A percentile compares a stretch with the other conserved stretches of the same genome.
Conservation (phyloP, 2,797 vertebrate genomes). For the Clarias fuscus region DNA sequence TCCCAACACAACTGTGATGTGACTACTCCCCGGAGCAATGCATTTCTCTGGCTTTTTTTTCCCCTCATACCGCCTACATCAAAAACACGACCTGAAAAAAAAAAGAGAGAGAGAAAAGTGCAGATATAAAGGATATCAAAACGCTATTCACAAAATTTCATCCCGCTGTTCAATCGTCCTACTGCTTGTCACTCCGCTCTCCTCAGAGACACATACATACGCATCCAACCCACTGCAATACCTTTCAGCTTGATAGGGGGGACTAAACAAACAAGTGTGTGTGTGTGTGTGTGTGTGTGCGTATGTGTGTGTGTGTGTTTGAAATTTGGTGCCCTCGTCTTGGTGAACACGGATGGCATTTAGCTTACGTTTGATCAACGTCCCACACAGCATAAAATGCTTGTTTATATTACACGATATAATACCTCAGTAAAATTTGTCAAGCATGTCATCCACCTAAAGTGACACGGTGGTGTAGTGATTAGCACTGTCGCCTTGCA, state of each 20-base stretch:
- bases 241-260: slow-evolving; percentile 60
- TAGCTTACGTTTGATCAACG: not conserved
- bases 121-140: slow-evolving; percentile 19
- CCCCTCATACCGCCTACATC: slow-evolving; percentile 71
- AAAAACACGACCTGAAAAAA: slow-evolving; percentile 72
- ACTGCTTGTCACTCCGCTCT: slow-evolving; percentile 55
- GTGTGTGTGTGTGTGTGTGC: not conserved
- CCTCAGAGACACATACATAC: slow-evolving; percentile 58
- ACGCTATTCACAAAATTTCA: slow-evolving; percentile 39
- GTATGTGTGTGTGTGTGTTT: not conserved
- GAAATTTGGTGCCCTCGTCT: not conserved
- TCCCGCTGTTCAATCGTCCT: slow-evolving; percentile 11
- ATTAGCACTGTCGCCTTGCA: no score
- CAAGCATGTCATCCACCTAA: no score
- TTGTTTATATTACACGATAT: not conserved
- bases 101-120: slow-evolving; percentile 67
- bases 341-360: not conserved
- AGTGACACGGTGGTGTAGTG: no score
- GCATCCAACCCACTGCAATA: slow-evolving; percentile 54
- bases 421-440: not conserved
- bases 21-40: slow-evolving; percentile 16
- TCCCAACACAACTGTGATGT: slow-evolving; percentile 16
- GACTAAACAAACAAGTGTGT: not conserved
- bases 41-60: slow-evolving; percentile 23
- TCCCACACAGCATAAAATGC: not conserved